Percentiles rank a stretch among this genome's conserved stretches.
These are phyloP conservation scores for Rhynchotus rufescens DNA, from an alignment of 2,797 vertebrate genomes.

Conservation along the genomic window DNA sequence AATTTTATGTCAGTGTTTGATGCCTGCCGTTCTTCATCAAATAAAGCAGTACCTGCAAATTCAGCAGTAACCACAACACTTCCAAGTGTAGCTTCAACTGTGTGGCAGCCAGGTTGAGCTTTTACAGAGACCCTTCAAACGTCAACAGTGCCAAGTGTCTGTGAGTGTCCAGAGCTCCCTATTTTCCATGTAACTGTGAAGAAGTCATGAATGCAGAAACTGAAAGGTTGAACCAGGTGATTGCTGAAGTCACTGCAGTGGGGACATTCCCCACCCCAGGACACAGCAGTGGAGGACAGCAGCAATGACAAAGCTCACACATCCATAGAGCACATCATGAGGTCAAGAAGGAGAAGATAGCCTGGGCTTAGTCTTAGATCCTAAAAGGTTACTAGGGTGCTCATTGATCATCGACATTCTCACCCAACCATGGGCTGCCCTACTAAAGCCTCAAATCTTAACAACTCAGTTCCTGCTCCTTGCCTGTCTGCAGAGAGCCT, in stretches of 20 bases:
- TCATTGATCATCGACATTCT: neutral
- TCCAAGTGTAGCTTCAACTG: neutral
- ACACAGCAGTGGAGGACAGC: neutral
- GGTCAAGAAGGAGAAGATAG: neutral
- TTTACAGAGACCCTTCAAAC: neutral
- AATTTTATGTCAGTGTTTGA: neutral
- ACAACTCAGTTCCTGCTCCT: neutral
- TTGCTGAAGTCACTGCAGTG: neutral
- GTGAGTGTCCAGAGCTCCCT: neutral
- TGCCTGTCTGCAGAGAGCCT: neutral
- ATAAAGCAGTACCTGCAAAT: neutral
- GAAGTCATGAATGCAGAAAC: no score
- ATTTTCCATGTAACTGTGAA: neutral
- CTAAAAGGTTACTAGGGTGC: no score
- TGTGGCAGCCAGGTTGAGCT: neutral
- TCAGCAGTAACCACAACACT: neutral
- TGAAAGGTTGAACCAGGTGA: no score
- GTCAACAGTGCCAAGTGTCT: neutral
- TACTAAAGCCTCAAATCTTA: neutral
- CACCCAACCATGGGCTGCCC: neutral
- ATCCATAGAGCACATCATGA: fast-evolving
- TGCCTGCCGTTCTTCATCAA: neutral
- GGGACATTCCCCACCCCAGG: neutral
- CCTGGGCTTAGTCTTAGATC: fast-evolving
- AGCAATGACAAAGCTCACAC: neutral